Evolutionary conservation across 1,140 invertebrate genomes (phyloP), one percentile per base, ranked within the genome.

Genomic region (Drosophila mauritiana): DNA sequence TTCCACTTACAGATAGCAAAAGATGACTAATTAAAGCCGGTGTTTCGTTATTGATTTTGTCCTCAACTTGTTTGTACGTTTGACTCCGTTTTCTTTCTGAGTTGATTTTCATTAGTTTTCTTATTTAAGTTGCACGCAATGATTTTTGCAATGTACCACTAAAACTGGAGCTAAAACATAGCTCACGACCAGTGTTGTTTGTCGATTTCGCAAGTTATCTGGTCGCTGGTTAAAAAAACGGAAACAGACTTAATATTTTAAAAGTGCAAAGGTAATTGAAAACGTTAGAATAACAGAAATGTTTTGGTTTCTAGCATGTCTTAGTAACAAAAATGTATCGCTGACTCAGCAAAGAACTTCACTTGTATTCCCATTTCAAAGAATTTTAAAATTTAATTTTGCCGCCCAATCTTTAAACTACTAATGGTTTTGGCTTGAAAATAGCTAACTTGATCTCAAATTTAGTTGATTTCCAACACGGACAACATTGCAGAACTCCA

Each of bases 11-110:
- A 69, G 67, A 70, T 70, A 70, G 20, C 13, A 7, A 27, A 57
- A 57, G 54, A 48, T 65, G 56, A 78, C 56, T 67, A 78, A 73
- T 67, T 77, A 58, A 20, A 62, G 20, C 43, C n/a, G 10, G 7
- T 20, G 36, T 49, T 34, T 57, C 36, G 36, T 57, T 57, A 20
- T 70, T 70, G 67, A 70, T 57, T 70, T 70, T 39, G n/a, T 55
- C 22, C 0, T 13, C 15, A 2, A 31, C 22, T 17, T 15, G 34
- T 11, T 12, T 17, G 10, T 25, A 20, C 15, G 31, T 2, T 31
- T 10, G 1, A 3, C 31, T 10, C 7, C 8, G 31, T 31, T 36
- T 49, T 54, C 37, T 13, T 46, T 43, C 15, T 6, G 7, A 8
- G 8, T 42, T 64, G 22, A 12, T 48, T 25, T 37, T 17, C 1